These are phyloP conservation scores for Corvus cornix DNA, from an alignment of 2,113 vertebrate genomes.

Conservation along the genomic window DNA sequence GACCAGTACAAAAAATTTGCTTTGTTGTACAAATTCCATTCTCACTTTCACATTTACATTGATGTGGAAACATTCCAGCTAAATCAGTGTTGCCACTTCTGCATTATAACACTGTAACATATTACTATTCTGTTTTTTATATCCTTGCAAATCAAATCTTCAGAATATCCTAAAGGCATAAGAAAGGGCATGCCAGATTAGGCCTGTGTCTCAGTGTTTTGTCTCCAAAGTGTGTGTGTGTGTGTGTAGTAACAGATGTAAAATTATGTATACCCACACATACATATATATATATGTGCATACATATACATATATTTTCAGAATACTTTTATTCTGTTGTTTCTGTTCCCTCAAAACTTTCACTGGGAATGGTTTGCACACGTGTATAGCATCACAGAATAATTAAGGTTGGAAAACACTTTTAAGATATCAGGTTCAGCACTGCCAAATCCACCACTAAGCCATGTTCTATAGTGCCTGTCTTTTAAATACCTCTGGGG, in stretches of 20 bases:
- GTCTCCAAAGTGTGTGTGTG: not conserved
- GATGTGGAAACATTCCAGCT: not conserved
- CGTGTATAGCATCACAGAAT: not conserved
- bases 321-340: not conserved
- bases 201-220: not conserved
- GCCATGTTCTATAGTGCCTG: not conserved
- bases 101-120: not conserved
- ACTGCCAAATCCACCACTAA: not conserved
- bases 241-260: not conserved
- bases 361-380: not conserved
- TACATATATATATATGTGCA: rapidly evolving
- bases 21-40: not conserved
- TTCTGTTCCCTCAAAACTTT: not conserved
- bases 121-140: not conserved
- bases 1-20: not conserved
- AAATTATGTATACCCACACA: not conserved
- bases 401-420: not conserved
- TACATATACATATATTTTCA: not conserved
- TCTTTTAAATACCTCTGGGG: not conserved
- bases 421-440: not conserved
- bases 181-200: not conserved
- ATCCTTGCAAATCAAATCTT: not conserved
- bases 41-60: not conserved
- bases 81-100: not conserved
- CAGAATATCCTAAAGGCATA: not conserved